Conservation (phyloP, 2,888 invertebrate genomes). For the Tetranychus truncatus region DNA sequence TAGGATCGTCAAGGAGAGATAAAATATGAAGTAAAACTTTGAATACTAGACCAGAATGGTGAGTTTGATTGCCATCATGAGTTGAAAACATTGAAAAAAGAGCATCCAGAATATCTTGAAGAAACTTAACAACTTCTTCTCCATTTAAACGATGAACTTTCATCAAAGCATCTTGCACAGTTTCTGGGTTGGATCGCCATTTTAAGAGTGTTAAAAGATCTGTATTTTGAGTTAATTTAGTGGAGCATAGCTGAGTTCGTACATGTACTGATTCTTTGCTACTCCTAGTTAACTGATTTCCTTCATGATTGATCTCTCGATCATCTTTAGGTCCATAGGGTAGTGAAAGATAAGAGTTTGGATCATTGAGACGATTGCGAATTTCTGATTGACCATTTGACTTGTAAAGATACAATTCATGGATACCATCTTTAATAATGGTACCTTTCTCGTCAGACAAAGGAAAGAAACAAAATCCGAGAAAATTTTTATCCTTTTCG, state of each 20-base stretch:
- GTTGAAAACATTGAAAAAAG: constrained; percentile 81
- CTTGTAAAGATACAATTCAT: constrained; percentile 77
- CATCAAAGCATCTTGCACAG: constrained; percentile 63
- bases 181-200: constrained; percentile 74
- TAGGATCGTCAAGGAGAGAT: constrained; percentile 65
- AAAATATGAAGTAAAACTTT: constrained; percentile 75
- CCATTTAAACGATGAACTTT: constrained; percentile 60
- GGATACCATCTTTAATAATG: constrained; percentile 64
- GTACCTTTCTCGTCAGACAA: constrained; percentile 79
- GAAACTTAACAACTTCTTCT: constrained; percentile 78
- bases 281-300: constrained; percentile 9
- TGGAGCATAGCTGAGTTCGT: constrained; percentile 69
- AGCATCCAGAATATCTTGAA: constrained; percentile 81
- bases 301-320: constrained; percentile 25
- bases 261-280: constrained; percentile 52
- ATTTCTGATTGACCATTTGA: constrained; percentile 14
- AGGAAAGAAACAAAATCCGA: constrained; percentile 73
- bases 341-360: constrained; percentile 36
- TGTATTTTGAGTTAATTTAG: constrained; percentile 87
- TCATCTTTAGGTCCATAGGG: constrained; percentile 31
- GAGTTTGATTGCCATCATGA: constrained; percentile 72
- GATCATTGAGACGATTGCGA: constrained; percentile 42
- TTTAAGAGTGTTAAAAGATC: constrained; percentile 70
- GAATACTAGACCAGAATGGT: constrained; percentile 74
- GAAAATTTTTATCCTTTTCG: constrained; percentile 74